Evolutionary conservation across 2,888 invertebrate genomes (phyloP).

Genomic region (Flabesymbios commensalis): DNA sequence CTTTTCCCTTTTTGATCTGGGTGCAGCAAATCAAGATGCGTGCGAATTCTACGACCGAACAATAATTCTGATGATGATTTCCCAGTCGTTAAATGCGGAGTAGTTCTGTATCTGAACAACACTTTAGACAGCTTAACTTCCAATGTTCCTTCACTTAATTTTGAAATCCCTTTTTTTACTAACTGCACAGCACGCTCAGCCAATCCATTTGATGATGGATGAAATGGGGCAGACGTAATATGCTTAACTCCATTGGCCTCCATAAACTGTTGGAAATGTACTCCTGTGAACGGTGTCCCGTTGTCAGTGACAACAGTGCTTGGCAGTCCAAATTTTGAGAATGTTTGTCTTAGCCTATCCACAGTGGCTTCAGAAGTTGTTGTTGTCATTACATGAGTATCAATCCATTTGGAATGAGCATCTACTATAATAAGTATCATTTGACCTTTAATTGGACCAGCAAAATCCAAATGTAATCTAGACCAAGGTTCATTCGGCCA

Average conservation of each 20-base stretch:
- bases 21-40: too few relatives aligned
- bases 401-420: conserved; percentile 38
- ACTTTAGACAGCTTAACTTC: not conserved
- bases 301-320: conserved; percentile 37
- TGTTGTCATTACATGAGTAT: too few relatives aligned
- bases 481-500: conserved; percentile 39
- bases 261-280: conserved; percentile 31
- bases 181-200: not conserved
- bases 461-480: conserved; percentile 41
- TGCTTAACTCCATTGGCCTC: conserved; percentile 11
- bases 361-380: conserved; percentile 23
- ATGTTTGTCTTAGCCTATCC: conserved; percentile 26
- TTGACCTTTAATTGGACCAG: conserved; percentile 32
- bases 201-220: not conserved
- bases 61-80: not conserved
- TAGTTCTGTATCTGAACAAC: conserved; percentile 2
- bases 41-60: not conserved
- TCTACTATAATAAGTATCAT: conserved; percentile 37
- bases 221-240: conserved; percentile 1
- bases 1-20: too few relatives aligned
- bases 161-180: not conserved
- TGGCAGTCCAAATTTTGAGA: conserved; percentile 34
- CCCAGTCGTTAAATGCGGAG: conserved; percentile 5
- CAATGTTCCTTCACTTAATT: not conserved
- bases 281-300: conserved; percentile 32